Percentiles rank a stretch among this genome's conserved stretches.
Evolutionary conservation across 1,140 invertebrate species (phyloP).

Genomic region (Elysia chlorotica): DNA sequence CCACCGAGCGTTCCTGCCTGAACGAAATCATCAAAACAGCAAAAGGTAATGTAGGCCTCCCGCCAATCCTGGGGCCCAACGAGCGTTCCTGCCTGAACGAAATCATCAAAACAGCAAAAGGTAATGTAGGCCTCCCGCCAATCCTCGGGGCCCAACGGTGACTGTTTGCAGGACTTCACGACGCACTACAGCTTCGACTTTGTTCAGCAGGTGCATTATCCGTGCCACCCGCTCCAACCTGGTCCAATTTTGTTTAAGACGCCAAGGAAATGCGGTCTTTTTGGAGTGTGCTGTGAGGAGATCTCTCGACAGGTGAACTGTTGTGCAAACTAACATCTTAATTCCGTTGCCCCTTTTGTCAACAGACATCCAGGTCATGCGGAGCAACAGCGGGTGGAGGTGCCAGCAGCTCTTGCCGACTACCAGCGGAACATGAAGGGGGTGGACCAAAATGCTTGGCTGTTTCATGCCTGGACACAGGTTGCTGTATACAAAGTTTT

Average conservation of each 20-base stretch:
- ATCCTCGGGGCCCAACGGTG: background rate
- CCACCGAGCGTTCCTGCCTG: background rate
- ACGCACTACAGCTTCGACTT: background rate
- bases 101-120: background rate
- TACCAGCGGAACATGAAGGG: background rate
- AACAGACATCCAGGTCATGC: background rate
- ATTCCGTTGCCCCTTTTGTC: too few relatives aligned
- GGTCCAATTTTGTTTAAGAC: background rate
- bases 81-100: background rate
- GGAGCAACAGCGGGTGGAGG: background rate
- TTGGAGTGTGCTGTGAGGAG: background rate
- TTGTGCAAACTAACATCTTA: too few relatives aligned
- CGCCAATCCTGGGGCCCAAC: too few relatives aligned
- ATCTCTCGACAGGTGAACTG: background rate
- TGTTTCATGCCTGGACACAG: background rate
- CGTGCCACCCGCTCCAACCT: background rate
- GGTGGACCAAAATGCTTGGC: background rate
- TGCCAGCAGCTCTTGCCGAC: background rate
- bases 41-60: too few relatives aligned
- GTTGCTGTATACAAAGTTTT: background rate
- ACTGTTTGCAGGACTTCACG: background rate
- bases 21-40: background rate
- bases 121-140: background rate
- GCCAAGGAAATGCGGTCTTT: background rate
- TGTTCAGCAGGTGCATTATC: background rate